Conservation (phyloP, 2,797 vertebrate species). For the Pangasius djambal region DNA sequence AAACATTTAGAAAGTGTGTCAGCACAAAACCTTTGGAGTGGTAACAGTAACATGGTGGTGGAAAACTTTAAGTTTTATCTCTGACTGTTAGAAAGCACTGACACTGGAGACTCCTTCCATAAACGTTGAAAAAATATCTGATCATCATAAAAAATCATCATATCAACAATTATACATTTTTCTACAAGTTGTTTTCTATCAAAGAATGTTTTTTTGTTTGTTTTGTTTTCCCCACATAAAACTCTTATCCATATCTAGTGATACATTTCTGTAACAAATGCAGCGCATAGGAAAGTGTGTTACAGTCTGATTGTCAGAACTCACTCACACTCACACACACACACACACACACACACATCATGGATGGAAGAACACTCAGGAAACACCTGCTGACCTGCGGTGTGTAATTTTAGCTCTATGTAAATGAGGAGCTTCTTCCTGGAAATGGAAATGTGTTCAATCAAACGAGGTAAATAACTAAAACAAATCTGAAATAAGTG, state of each 20-base stretch:
- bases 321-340: not conserved
- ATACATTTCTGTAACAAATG: not conserved
- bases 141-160: not conserved
- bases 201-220: not conserved
- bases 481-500: not conserved
- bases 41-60: not conserved
- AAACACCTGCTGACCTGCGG: conserved; percentile 14
- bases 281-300: not conserved
- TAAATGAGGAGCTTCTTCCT: not conserved
- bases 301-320: not conserved
- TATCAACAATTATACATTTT: not conserved
- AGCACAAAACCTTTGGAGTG: not conserved
- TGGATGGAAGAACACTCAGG: conserved; percentile 17
- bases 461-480: not conserved
- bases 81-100: not conserved
- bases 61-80: not conserved
- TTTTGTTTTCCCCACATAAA: not conserved
- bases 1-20: not conserved
- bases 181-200: not conserved
- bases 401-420: conserved; percentile 12
- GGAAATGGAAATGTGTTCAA: not conserved
- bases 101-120: not conserved
- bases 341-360: not conserved
- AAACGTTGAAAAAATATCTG: not conserved
- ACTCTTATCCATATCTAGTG: not conserved